Percentiles rank a stretch among this genome's conserved stretches.
These are phyloP conservation scores for Elgonia sp. DNA, from an alignment of 2,888 invertebrate genomes.

Conservation along the genomic window DNA sequence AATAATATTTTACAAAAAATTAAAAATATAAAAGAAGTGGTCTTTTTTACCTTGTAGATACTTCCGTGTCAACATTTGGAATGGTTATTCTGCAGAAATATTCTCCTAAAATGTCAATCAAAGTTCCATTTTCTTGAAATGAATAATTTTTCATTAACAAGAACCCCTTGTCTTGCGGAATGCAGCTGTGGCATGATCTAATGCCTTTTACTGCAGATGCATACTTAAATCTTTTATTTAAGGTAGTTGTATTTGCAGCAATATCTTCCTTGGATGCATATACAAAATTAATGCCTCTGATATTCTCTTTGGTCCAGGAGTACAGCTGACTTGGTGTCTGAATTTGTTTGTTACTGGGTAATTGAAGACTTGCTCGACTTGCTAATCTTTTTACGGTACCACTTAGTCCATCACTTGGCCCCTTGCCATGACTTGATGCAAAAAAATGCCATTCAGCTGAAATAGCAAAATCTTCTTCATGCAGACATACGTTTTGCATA, in stretches of 20 bases:
- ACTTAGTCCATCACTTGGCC: conserved; percentile 59
- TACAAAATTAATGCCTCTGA: conserved; percentile 22
- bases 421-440: conserved; percentile 33
- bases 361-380: conserved; percentile 43
- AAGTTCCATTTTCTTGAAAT: conserved; percentile 9
- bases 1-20: no score
- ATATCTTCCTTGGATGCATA: conserved; percentile 33
- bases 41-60: no score
- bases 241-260: neutral
- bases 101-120: conserved; percentile 8
- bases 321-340: conserved; percentile 46
- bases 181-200: conserved; percentile 5
- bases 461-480: conserved; percentile 56
- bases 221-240: neutral
- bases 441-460: conserved; percentile 54
- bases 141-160: conserved; percentile 3
- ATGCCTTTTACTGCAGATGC: conserved; percentile 6
- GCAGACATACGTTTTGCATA: conserved; percentile 9
- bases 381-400: conserved; percentile 59
- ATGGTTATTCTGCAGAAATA: neutral
- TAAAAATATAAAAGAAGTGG: no score
- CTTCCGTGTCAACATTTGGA: no score
- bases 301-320: conserved; percentile 48
- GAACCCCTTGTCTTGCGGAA: conserved; percentile 1
- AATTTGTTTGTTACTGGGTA: conserved; percentile 54